phyloP scores from a whole-genome alignment of 2,113 vertebrate species.

The Rhodinocichla rosea region DNA sequence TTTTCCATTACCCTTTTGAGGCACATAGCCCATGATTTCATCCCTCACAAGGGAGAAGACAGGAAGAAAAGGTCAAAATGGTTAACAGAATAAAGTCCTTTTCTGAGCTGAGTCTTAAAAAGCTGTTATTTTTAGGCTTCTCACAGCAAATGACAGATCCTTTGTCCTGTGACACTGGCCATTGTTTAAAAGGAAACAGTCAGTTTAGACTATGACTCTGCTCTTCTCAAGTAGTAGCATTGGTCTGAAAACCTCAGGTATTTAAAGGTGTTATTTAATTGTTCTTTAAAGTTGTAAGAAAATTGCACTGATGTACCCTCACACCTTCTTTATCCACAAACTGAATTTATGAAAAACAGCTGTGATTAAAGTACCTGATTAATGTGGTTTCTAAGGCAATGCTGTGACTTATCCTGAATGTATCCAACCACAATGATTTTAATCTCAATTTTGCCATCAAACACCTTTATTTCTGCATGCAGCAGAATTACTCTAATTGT shows the following conservation, averaged over 20 bases:
- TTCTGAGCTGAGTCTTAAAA: not conserved
- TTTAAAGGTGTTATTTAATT: not conserved
- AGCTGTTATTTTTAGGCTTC: constrained; percentile 11
- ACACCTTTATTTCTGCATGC: not conserved
- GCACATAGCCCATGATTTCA: not conserved
- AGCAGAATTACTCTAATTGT: not conserved
- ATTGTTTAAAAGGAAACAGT: constrained; percentile 8
- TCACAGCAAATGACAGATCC: not conserved
- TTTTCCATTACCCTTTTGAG: not conserved
- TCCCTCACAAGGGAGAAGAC: not conserved
- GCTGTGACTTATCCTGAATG: not conserved
- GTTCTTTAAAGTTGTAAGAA: not conserved
- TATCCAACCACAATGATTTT: not conserved
- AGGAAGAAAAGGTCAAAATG: not conserved
- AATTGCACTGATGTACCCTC: not conserved
- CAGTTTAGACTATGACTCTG: not conserved
- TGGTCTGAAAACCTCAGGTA: not conserved
- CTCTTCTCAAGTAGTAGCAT: not conserved
- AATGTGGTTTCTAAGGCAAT: not conserved
- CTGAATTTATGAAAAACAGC: not conserved
- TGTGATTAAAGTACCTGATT: not conserved
- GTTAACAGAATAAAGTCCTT: not conserved
- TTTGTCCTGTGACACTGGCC: not conserved
- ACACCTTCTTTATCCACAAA: not conserved
- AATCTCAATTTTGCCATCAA: not conserved